phyloP scores from a whole-genome alignment of 2,797 vertebrate genomes.

The Nannoperca australis region DNA sequence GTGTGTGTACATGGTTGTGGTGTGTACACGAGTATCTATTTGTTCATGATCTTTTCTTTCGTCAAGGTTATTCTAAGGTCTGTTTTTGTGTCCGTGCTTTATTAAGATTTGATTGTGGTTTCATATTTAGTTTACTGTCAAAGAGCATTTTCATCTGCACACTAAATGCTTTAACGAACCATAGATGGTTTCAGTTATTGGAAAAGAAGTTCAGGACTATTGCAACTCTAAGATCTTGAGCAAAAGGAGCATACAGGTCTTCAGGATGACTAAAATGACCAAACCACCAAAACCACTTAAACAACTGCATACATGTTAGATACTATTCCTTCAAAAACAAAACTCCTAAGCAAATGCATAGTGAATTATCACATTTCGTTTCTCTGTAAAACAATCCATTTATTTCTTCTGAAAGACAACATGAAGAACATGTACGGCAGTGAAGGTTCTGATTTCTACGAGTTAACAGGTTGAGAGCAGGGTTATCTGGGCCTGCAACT shows the following conservation, averaged over 20 bases:
- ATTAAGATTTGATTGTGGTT: not conserved
- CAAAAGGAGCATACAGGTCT: not conserved
- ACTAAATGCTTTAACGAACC: conserved; percentile 34
- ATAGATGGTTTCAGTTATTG: conserved; percentile 31
- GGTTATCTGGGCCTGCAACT: not conserved
- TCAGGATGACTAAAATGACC: not conserved
- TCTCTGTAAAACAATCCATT: not conserved
- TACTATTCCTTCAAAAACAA: not conserved
- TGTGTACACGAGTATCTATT: not conserved
- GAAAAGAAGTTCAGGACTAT: conserved; percentile 37
- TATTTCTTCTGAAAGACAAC: not conserved
- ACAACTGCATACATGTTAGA: not conserved
- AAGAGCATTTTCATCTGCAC: not conserved
- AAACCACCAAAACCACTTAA: conserved; percentile 26
- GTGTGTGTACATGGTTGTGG: no score
- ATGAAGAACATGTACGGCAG: not conserved
- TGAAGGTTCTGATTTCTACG: not conserved
- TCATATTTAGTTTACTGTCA: not conserved
- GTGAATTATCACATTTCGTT: not conserved
- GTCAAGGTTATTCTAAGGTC: no score
- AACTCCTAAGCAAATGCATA: not conserved
- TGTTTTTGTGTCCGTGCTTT: not conserved
- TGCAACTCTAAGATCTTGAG: not conserved
- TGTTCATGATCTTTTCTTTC: not conserved
- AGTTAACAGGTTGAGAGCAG: not conserved